These are phyloP conservation scores for Haliclona indistincta DNA, from an alignment of 37 sponge, comb jelly and placozoan species.

Conservation along the genomic window DNA sequence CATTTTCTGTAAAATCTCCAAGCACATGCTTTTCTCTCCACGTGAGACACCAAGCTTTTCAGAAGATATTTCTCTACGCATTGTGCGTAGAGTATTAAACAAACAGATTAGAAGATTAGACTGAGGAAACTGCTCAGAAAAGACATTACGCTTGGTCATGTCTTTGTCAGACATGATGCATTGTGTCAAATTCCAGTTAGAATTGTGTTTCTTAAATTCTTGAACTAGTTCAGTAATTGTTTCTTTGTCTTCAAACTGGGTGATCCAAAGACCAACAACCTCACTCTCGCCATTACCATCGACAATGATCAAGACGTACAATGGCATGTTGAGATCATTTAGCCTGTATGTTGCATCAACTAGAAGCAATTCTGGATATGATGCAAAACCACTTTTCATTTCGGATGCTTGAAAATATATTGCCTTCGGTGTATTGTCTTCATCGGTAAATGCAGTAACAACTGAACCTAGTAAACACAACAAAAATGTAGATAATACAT, in stretches of 20 bases:
- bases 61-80: constrained; percentile 21
- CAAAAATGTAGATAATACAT: constrained; percentile 1
- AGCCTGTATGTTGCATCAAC: constrained; percentile 40
- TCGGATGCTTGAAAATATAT: constrained; percentile 18
- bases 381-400: constrained; percentile 4
- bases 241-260: constrained; percentile 5
- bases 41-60: constrained; percentile 12
- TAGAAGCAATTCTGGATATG: constrained; percentile 18
- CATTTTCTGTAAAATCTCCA: constrained; percentile 11
- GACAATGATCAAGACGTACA: constrained; percentile 8
- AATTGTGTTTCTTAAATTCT: constrained; percentile 24
- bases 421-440: constrained; percentile 4
- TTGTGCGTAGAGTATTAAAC: constrained; percentile 12
- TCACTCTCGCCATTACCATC: constrained; percentile 45
- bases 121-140: constrained; percentile 5
- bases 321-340: constrained; percentile 23
- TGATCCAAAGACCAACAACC: constrained; percentile 16
- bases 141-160: constrained; percentile 14
- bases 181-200: background rate
- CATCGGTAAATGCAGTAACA: constrained; percentile 8
- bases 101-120: constrained; percentile 15
- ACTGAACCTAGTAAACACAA: constrained; percentile 32
- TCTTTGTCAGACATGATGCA: constrained; percentile 41
- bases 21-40: constrained; percentile 9
- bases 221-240: background rate